Base-by-base conservation (phyloP, 2,113 vertebrate species). In the Junco hyemalis region DNA sequence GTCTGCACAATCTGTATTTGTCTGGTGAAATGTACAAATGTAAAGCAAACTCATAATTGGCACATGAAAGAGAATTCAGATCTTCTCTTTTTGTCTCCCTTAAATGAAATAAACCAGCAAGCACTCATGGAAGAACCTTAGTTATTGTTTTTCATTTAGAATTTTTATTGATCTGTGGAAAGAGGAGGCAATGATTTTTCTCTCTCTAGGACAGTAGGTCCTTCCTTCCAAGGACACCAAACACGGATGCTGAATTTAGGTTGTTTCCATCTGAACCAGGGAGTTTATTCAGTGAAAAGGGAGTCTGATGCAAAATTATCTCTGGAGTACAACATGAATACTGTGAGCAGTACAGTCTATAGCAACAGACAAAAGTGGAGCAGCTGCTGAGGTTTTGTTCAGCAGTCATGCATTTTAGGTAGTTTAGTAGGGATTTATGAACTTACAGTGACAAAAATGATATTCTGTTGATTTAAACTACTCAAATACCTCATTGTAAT, bases 21-120 rank as follows among this genome's bases (percentile, higher is more conserved):
- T 64, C 14, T 65, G 14, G 11, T 2, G 0, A 86, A 92, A 14
- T 15, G 22, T 51, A 22, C 8, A 70, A 59, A 45, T 11, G 40
- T 29, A 93, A 84, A 76, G 4, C 25, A 81, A 81, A 25, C 11
- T 45, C 8, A 26, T 44, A 70, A 70, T 78, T 64, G 68, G 4
- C 5, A 61, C 16, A 60, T 2, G 4, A 57, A 61, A 83, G 12
- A 73, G 79, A 77, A 71, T 16, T 23, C 0, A 71, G 12, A 45
- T 33, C 0, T 56, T 57, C 13, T 36, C 0, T 5, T 50, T 61
- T 21, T 22, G 12, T 3, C 2, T 6, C 5, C 8, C 8, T 31
- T 29, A 25, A 53, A 54, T 36, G 12, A 74, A 74, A 68, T 35
- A 61, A 71, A 72, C 10, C 7, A 90, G 4, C 20, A 57, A 47